Evolutionary conservation across 2,888 invertebrate species (phyloP).

Genomic region (Embidobia sp.): DNA sequence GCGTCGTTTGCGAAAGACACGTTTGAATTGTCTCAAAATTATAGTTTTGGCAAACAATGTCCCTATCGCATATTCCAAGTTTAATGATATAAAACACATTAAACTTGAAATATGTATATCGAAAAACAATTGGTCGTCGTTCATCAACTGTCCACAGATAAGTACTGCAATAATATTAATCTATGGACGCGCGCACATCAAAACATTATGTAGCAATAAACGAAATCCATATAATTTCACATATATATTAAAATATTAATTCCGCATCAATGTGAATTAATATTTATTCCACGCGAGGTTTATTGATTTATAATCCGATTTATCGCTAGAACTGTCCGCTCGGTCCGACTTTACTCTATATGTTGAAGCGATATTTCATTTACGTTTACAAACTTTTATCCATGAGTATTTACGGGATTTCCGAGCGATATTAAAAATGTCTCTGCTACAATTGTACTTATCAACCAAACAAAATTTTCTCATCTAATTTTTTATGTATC

Average conservation of each 20-base stretch:
- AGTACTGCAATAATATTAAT: conserved; percentile 49
- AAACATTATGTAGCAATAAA: conserved; percentile 45
- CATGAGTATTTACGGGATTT: conserved; percentile 28
- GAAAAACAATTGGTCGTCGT: conserved; percentile 44
- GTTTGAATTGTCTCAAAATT: conserved; percentile 13
- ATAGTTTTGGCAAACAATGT: conserved; percentile 15
- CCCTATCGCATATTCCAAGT: conserved; percentile 10
- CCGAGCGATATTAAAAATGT: conserved; percentile 27
- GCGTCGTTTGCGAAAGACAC: too few relatives aligned
- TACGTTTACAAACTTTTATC: conserved; percentile 42
- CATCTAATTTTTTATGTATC: neutral
- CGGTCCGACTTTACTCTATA: conserved; percentile 14
- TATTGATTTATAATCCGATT: conserved; percentile 56
- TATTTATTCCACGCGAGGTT: conserved; percentile 40
- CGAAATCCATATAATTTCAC: conserved; percentile 42
- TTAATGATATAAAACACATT: conserved; percentile 26
- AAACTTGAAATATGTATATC: conserved; percentile 29
- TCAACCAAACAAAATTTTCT: conserved; percentile 13
- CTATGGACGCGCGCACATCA: conserved; percentile 25
- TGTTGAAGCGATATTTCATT: conserved; percentile 31
- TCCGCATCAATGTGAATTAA: conserved; percentile 28
- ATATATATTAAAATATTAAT: conserved; percentile 51
- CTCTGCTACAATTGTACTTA: conserved; percentile 7
- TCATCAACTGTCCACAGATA: conserved; percentile 43
- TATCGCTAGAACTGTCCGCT: conserved; percentile 33